These are phyloP conservation scores for Eilema griseolum DNA, from an alignment of 2,888 invertebrate genomes.

Conservation along the genomic window DNA sequence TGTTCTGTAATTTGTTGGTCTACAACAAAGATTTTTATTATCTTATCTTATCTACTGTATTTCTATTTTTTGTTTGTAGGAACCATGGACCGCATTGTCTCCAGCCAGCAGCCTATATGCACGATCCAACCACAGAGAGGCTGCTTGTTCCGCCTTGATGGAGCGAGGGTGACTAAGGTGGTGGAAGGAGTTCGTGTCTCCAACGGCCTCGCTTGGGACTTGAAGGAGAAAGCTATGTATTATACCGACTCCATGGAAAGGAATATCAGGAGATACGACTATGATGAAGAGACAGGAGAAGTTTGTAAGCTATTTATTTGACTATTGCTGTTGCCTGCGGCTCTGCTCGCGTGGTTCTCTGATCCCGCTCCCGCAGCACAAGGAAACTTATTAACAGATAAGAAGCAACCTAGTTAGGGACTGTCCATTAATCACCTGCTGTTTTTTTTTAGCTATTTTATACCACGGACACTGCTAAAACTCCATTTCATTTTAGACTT, in stretches of 20 bases:
- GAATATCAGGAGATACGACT: slow-evolving; percentile 91
- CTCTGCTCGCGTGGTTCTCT: too few species aligned
- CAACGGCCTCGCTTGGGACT: slow-evolving; percentile 94
- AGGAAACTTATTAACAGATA: too few species aligned
- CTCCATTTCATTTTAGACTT: too few species aligned
- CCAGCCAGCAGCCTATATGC: slow-evolving; percentile 8
- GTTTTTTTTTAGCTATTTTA: too few species aligned
- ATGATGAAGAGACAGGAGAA: slow-evolving; percentile 88
- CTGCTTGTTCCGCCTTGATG: slow-evolving; percentile 77
- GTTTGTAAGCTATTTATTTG: slow-evolving; percentile 87
- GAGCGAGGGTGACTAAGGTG: slow-evolving; percentile 56
- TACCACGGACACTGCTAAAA: too few species aligned
- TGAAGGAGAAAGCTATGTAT: slow-evolving; percentile 89
- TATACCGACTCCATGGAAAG: slow-evolving; percentile 90
- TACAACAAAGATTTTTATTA: too few species aligned
- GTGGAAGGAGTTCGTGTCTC: slow-evolving; percentile 86
- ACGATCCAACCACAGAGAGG: slow-evolving; percentile 71
- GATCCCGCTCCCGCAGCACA: too few species aligned
- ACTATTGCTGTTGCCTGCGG: too few species aligned
- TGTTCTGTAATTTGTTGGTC: too few species aligned
- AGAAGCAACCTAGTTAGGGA: too few species aligned
- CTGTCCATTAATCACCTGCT: too few species aligned
- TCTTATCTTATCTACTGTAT: too few species aligned
- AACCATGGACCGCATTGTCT: slow-evolving; percentile 13
- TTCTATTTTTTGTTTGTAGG: slow-evolving; percentile 8